Percentiles rank a stretch among this genome's conserved stretches.
These are phyloP conservation scores for Aethes cnicana DNA, from an alignment of 2,888 invertebrate species.

Conservation along the genomic window DNA sequence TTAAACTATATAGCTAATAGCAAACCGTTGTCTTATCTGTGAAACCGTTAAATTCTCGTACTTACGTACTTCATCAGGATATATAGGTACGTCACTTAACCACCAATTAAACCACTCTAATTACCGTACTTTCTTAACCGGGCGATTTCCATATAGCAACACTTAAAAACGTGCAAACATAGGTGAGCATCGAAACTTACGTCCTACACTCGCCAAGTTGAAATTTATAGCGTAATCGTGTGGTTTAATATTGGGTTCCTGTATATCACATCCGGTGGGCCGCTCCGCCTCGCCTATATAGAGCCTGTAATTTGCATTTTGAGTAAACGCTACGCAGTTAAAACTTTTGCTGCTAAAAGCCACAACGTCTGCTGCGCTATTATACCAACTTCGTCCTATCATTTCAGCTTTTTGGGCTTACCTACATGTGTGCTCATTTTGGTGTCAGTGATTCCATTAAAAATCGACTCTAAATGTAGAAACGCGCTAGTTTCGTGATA, in stretches of 20 bases:
- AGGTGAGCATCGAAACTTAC: slow-evolving; percentile 62
- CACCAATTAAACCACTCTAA: no score
- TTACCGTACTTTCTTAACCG: background rate
- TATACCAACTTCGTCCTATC: slow-evolving; percentile 59
- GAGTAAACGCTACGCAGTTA: slow-evolving; percentile 73
- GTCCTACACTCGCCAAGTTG: slow-evolving; percentile 55
- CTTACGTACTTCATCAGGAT: no score
- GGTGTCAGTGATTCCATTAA: no score
- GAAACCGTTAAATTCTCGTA: no score
- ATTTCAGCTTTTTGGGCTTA: slow-evolving; percentile 39
- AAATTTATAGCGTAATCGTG: slow-evolving; percentile 73
- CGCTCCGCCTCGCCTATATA: slow-evolving; percentile 58
- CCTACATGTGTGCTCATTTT: slow-evolving; percentile 1
- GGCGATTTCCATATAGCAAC: slow-evolving; percentile 28
- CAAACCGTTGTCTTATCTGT: no score
- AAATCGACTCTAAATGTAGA: no score
- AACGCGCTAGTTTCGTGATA: no score
- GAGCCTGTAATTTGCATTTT: slow-evolving; percentile 77
- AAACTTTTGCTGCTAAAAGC: slow-evolving; percentile 71
- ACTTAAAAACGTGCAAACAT: slow-evolving; percentile 64
- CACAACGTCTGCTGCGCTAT: slow-evolving; percentile 51
- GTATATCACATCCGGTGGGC: slow-evolving; percentile 70
- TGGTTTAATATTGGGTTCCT: slow-evolving; percentile 76
- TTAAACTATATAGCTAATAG: no score
- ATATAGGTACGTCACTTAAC: no score